These are phyloP conservation scores for Camponotus pennsylvanicus DNA, from an alignment of 1,140 invertebrate species.

Conservation along the genomic window DNA sequence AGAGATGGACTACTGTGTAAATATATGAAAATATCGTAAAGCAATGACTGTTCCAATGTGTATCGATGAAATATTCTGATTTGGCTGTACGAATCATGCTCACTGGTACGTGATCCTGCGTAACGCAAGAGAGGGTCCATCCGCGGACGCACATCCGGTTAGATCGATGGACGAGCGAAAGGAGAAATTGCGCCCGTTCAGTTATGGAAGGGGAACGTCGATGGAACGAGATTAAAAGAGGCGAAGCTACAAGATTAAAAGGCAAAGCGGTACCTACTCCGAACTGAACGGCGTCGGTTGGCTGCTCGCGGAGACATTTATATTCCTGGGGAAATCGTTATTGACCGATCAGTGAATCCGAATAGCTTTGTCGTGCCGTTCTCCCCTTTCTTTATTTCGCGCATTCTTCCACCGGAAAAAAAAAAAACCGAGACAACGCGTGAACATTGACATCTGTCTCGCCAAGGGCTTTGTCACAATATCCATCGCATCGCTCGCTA, in stretches of 20 bases:
- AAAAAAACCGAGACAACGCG: neutral
- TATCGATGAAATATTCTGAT: slow-evolving; percentile 34
- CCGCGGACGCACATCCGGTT: slow-evolving; percentile 35
- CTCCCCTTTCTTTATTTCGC: slow-evolving; percentile 48
- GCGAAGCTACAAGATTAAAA: slow-evolving; percentile 80
- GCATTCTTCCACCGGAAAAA: neutral
- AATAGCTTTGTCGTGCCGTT: slow-evolving; percentile 45
- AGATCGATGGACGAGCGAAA: slow-evolving; percentile 59
- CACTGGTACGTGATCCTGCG: slow-evolving; percentile 11
- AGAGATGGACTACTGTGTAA: neutral
- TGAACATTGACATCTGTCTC: slow-evolving; percentile 44
- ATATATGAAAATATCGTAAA: slow-evolving; percentile 38
- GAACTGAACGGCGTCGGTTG: slow-evolving; percentile 64
- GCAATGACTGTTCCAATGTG: neutral
- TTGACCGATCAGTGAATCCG: slow-evolving; percentile 72
- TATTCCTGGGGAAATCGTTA: slow-evolving; percentile 77
- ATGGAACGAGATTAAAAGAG: slow-evolving; percentile 81
- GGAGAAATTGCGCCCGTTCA: slow-evolving; percentile 75
- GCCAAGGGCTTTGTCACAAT: slow-evolving; percentile 27
- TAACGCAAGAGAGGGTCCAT: slow-evolving; percentile 27
- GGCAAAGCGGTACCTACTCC: slow-evolving; percentile 72
- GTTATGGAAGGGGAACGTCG: slow-evolving; percentile 66
- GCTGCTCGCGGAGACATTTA: slow-evolving; percentile 75
- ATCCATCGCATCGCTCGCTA: slow-evolving; percentile 12
- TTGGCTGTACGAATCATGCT: neutral